These are phyloP conservation scores for Mus minutoides DNA, from an alignment of 2,797 vertebrate species.

Conservation along the genomic window DNA sequence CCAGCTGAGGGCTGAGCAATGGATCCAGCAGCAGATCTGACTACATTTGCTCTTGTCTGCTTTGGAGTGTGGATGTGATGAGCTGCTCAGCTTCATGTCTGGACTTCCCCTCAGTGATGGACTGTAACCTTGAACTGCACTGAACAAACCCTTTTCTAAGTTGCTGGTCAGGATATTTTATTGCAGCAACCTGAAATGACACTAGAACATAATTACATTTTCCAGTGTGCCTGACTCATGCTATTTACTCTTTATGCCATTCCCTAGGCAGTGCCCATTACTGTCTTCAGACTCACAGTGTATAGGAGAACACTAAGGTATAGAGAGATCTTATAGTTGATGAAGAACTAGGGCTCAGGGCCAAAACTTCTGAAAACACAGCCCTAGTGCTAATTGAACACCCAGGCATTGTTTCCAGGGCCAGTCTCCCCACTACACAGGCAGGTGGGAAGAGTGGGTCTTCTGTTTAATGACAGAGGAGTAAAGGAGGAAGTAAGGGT, in stretches of 20 bases:
- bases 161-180: background rate
- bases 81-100: background rate
- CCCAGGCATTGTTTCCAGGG: background rate
- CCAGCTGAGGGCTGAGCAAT: background rate
- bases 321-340: background rate
- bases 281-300: background rate
- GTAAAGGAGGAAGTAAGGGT: background rate
- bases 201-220: background rate
- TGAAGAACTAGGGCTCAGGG: background rate
- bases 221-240: background rate
- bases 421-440: too few relatives aligned
- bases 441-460: background rate
- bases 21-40: background rate
- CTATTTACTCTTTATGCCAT: background rate
- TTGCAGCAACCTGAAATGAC: background rate
- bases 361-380: background rate
- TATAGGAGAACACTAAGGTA: background rate
- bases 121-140: background rate
- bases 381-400: background rate
- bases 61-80: too few relatives aligned
- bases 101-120: background rate
- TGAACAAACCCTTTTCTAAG: background rate
- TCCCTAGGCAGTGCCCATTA: background rate
- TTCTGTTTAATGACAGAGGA: background rate
- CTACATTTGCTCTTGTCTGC: background rate